Base-by-base conservation (phyloP, 2,888 invertebrate species). In the Caenorhabditis uteleia region DNA sequence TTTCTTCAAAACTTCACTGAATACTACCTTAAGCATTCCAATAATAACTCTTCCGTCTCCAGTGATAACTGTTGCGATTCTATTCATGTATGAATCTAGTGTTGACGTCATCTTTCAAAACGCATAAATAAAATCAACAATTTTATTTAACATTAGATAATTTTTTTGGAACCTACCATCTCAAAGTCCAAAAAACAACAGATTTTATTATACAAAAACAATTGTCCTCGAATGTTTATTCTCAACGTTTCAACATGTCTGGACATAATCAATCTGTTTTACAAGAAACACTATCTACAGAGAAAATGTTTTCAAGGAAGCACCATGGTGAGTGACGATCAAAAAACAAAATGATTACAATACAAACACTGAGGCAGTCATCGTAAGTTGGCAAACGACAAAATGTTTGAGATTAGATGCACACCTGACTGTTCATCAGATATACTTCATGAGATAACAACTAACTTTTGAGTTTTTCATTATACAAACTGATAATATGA, bases 31-130 rank as follows among this genome's bases (percentile, higher is more conserved):
- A 67, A 99, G 85, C 0, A 93, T 93, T 42, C 98, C 98, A 77
- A 95, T 92, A 84, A 95, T 95, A 84, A 93, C 93, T 74, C 95
- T 88, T 39, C 95, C 95, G 86, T 95, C 95, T 12, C 93, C 90
- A 48, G 95, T 95, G 78, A 95, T 93, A 68, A 95, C 91, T 31
- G 93, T 93, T 53, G 95, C 71, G 26, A 75, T 68, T 36, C 80
- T 74, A 55, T 79, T 79, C 68, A 79, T 68, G 48, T 73, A 82
- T 10, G 54, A 26, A 23, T 82, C 83, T 40, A 82, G 49, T 16
- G 74, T 62, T 12, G 75, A 70, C 20, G 80, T 70, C 81, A 81
- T 81, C 51, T 55, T 33, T 16, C 7, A 14, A 10, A 7, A 10
- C 7, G 7, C 14, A 10, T 29, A 10, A 29, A 29, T 29, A 29